Percentiles rank a stretch among this genome's conserved stretches.
phyloP scores from a whole-genome alignment of 2,113 vertebrate species.

The Oceanodroma tethys region DNA sequence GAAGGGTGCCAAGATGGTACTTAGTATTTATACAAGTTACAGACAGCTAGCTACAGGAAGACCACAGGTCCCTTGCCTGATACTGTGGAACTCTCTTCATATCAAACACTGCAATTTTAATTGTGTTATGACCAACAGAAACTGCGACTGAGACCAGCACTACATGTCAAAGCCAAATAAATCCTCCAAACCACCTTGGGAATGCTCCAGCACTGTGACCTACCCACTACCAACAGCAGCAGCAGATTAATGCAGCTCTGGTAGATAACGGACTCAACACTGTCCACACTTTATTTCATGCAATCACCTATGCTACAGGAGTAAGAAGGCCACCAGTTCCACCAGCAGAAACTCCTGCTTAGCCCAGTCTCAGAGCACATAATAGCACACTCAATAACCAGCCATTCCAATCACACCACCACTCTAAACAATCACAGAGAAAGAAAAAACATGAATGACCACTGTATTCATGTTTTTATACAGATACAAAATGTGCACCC shows the following conservation, averaged over 20 bases:
- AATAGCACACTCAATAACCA: neutral
- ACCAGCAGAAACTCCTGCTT: neutral
- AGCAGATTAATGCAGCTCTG: neutral
- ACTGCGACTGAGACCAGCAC: neutral
- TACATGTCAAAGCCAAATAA: neutral
- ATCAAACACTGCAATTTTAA: neutral
- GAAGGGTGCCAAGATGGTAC: neutral
- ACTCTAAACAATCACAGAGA: neutral
- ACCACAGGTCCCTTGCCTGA: neutral
- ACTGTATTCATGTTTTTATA: neutral
- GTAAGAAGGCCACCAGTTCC: neutral
- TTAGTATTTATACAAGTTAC: neutral
- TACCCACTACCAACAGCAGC: neutral
- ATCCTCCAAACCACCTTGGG: fast-evolving
- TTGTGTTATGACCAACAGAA: neutral
- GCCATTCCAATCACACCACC: neutral
- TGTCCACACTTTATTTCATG: fast-evolving
- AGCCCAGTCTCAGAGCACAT: neutral
- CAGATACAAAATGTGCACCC: fast-evolving
- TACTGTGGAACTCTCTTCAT: neutral
- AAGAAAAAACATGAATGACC: neutral
- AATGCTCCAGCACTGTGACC: neutral
- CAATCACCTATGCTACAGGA: fast-evolving
- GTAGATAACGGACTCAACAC: fast-evolving
- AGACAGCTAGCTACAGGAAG: neutral